A percentile compares a stretch with the other conserved stretches of the same genome.
These are phyloP conservation scores for Gracilinanus agilis DNA, from an alignment of 2,113 vertebrate genomes.

Conservation along the genomic window DNA sequence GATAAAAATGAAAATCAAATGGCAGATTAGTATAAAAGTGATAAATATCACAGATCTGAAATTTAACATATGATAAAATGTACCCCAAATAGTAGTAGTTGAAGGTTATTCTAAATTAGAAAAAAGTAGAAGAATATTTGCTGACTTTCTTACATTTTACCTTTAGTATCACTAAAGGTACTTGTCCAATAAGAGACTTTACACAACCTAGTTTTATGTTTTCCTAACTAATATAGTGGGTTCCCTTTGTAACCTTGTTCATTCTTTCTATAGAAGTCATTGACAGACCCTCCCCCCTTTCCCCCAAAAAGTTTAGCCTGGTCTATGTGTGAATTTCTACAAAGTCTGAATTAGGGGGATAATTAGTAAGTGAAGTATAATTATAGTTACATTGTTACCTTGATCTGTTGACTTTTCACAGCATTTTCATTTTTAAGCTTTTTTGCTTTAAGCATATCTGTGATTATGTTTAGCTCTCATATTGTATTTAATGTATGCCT, in stretches of 20 bases:
- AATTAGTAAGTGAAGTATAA: background rate
- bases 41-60: constrained; percentile 16
- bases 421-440: constrained; percentile 32
- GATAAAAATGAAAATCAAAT: constrained; percentile 42
- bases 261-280: background rate
- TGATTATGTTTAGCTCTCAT: constrained; percentile 19
- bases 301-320: background rate
- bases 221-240: background rate
- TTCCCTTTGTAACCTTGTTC: background rate
- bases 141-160: background rate
- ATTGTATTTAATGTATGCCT: constrained; percentile 35
- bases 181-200: background rate
- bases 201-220: background rate
- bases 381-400: background rate
- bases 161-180: background rate
- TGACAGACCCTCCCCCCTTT: no score
- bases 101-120: constrained; percentile 25
- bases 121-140: background rate
- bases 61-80: constrained; percentile 28
- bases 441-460: constrained; percentile 37
- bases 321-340: constrained; percentile 27
- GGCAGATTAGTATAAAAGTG: constrained; percentile 15
- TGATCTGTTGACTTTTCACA: background rate
- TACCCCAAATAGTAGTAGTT: background rate
- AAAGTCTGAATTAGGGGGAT: constrained; percentile 23